Conservation (phyloP, 2,113 vertebrate species). For the Microtus ochrogaster region DNA sequence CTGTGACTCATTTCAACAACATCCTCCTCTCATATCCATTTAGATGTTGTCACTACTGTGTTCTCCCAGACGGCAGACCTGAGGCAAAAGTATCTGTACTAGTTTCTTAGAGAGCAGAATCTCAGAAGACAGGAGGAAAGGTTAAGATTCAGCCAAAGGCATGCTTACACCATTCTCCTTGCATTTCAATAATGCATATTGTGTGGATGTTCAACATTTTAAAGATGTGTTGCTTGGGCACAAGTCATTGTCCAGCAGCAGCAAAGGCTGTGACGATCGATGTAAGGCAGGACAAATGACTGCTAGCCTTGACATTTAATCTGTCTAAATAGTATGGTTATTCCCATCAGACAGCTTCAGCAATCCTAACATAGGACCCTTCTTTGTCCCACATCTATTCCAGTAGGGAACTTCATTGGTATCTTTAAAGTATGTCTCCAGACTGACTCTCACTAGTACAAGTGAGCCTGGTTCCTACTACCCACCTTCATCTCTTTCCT, state of each 20-base stretch:
- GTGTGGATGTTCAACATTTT: background rate
- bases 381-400: no score
- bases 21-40: background rate
- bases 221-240: background rate
- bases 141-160: background rate
- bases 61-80: background rate
- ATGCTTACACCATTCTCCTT: background rate
- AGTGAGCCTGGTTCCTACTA: background rate
- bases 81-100: background rate
- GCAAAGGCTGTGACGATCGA: background rate
- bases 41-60: background rate
- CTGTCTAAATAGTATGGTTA: background rate
- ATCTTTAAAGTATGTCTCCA: slow-evolving; percentile 29
- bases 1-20: background rate
- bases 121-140: background rate
- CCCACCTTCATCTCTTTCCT: background rate
- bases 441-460: background rate
- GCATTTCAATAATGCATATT: background rate
- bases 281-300: background rate
- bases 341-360: background rate
- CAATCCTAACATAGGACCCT: background rate
- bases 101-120: background rate
- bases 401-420: background rate
- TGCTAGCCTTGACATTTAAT: background rate
- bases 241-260: background rate